Conservation (phyloP, 1,140 invertebrate genomes). For the Antheraea pernyi region DNA sequence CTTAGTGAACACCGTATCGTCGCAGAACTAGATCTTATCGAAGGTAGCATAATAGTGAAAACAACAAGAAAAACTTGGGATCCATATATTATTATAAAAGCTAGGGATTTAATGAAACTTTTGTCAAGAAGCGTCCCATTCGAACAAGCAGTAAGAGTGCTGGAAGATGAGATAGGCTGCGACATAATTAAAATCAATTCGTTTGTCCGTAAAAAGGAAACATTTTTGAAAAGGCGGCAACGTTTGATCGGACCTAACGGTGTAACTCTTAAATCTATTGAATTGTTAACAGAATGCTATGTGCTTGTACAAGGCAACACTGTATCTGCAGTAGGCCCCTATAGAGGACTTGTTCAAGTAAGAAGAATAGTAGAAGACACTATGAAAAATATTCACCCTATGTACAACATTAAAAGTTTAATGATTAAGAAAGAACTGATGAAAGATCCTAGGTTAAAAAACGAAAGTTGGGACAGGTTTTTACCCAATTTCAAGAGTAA, state of each 20-base stretch:
- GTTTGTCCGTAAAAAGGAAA: slow-evolving; percentile 94
- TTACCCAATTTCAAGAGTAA: slow-evolving; percentile 97
- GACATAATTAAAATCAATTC: slow-evolving; percentile 99
- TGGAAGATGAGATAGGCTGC: slow-evolving; percentile 94
- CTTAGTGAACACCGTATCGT: slow-evolving; percentile 89
- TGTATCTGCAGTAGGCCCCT: slow-evolving; percentile 97
- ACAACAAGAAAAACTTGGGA: slow-evolving; percentile 99
- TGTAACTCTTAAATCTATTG: slow-evolving; percentile 98
- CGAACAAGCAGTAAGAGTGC: slow-evolving; percentile 93
- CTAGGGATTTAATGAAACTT: slow-evolving; percentile 97
- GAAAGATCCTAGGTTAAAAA: slow-evolving; percentile 93
- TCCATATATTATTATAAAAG: slow-evolving; percentile 98
- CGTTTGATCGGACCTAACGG: slow-evolving; percentile 98
- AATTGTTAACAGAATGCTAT: slow-evolving; percentile 98
- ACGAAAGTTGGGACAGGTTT: slow-evolving; percentile 98
- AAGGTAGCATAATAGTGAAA: slow-evolving; percentile 96
- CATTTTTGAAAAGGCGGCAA: slow-evolving; percentile 97
- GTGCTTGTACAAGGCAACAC: slow-evolving; percentile 98
- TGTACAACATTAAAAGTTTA: slow-evolving; percentile 98
- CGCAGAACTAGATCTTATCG: slow-evolving; percentile 95
- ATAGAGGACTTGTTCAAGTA: slow-evolving; percentile 96
- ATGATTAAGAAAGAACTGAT: slow-evolving; percentile 98
- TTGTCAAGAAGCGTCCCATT: slow-evolving; percentile 97
- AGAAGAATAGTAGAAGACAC: slow-evolving; percentile 96
- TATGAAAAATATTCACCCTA: slow-evolving; percentile 99